Conservation (phyloP, 2,888 invertebrate genomes). For the Athalia rosae region DNA sequence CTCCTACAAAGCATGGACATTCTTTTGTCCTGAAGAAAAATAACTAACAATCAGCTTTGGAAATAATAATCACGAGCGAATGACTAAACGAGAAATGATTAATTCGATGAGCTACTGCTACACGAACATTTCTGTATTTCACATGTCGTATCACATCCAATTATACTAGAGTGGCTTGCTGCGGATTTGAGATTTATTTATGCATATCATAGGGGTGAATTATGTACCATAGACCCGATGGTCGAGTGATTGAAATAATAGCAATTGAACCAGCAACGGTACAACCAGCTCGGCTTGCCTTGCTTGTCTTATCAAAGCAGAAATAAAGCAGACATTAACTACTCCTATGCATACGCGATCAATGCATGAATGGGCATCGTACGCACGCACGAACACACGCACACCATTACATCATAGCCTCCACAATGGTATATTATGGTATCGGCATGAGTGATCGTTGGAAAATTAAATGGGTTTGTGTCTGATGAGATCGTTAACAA, state of each 20-base stretch:
- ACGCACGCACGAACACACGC: conserved; percentile 50
- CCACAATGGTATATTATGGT: conserved; percentile 27
- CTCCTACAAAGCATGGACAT: too few species aligned
- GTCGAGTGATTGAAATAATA: conserved; percentile 18
- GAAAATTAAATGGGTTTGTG: conserved; percentile 5
- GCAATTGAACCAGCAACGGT: background rate
- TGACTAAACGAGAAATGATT: too few species aligned
- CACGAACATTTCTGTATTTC: too few species aligned
- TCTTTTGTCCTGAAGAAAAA: too few species aligned
- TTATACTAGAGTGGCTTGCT: too few species aligned
- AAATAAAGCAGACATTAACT: conserved; percentile 28
- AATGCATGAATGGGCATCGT: conserved; percentile 70
- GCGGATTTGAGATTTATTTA: too few species aligned
- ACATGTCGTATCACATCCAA: too few species aligned
- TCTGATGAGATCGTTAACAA: conserved; percentile 44
- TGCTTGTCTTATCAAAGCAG: conserved; percentile 19
- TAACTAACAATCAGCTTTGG: too few species aligned
- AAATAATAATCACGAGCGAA: too few species aligned
- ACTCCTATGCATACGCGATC: conserved; percentile 60
- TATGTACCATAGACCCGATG: background rate
- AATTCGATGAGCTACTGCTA: too few species aligned
- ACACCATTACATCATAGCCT: background rate
- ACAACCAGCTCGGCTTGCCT: background rate
- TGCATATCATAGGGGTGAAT: conserved; percentile 8
- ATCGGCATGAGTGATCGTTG: conserved; percentile 5